Base-by-base conservation (phyloP, 92 coral and sea anemone genomes). In the Diadumene lineata region DNA sequence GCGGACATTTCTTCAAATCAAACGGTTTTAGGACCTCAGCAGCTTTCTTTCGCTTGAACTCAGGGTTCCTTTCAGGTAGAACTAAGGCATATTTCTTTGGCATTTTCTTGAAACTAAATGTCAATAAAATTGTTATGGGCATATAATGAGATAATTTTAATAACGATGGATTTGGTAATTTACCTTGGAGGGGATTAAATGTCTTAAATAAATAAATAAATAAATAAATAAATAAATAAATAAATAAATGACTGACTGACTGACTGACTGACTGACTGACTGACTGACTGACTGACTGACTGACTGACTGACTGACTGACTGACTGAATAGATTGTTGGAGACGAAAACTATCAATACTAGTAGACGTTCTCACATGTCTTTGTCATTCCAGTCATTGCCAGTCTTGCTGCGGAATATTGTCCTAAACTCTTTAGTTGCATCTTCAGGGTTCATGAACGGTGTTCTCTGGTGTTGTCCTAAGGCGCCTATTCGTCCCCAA, bases 401-500 rank as follows among this genome's bases (percentile, higher is more conserved):
- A 22, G 92, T 91, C 75, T 91, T 91, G 72, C 97, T 91, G 34
- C 86, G 82, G 81, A 91, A 91, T 23, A 91, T 91, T 79, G 85
- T 87, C 48, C 82, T 82, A 65, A 91, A 91, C 32, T 91, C 97
- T 13, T 75, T 51, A n/a, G 97, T 84, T 27, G 97, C 97, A 44
- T 60, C 86, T 32, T 24, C 31, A 11, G 93, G 81, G 43, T 81
- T 86, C 43, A 68, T 64, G 69, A 83, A 87, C 0, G 97, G 97
- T 13, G 97, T 91, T 61, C 92, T 80, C 77, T 91, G 97, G 58
- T 91, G 97, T 72, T 91, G 92, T 0, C 97, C 97, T 0, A 73
- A 84, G 76, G 81, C 90, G 27, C 97, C 97, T 1, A 91, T 82
- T 21, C 97, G 87, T 0, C 97, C 97, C 97, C 97, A 91, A 44